Evolutionary conservation across 2,888 invertebrate genomes (phyloP).

Genomic region (Blastobasis lacticolella): DNA sequence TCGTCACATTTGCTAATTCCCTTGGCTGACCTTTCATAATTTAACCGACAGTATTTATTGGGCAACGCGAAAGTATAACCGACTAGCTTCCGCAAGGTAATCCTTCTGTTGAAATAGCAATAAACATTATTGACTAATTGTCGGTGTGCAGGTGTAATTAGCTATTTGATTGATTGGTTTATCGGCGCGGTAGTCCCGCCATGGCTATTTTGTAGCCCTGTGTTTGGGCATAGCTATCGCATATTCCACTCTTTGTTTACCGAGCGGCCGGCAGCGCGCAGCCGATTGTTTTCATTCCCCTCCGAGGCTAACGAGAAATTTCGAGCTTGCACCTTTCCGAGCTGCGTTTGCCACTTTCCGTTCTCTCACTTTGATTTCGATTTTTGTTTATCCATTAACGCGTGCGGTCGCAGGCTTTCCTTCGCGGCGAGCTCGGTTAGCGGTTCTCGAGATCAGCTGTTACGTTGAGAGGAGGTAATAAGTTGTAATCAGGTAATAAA

Average conservation of each 20-base stretch:
- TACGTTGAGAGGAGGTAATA: slow-evolving; percentile 5
- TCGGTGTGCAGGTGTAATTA: neutral
- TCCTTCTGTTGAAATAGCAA: neutral
- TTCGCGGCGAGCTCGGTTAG: neutral
- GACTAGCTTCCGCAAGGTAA: no score
- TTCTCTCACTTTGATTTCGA: slow-evolving; percentile 26
- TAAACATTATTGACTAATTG: neutral
- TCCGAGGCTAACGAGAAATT: slow-evolving; percentile 32
- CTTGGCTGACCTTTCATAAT: no score
- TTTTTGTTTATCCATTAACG: slow-evolving; percentile 13
- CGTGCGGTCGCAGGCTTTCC: neutral
- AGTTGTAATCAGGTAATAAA: slow-evolving; percentile 4
- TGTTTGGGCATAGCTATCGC: neutral
- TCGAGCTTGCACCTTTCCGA: slow-evolving; percentile 16
- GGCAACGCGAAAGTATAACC: no score
- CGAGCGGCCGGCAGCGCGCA: neutral
- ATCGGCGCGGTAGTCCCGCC: neutral
- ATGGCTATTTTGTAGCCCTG: no score
- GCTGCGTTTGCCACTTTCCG: slow-evolving; percentile 23
- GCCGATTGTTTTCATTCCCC: slow-evolving; percentile 10
- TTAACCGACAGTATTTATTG: no score
- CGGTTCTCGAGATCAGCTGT: neutral
- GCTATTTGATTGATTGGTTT: neutral
- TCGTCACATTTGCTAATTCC: neutral
- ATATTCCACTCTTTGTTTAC: no score